Percentiles rank a stretch among this genome's conserved stretches.
These are phyloP conservation scores for Platyscapa corneri DNA, from an alignment of 1,140 invertebrate genomes.

Conservation along the genomic window DNA sequence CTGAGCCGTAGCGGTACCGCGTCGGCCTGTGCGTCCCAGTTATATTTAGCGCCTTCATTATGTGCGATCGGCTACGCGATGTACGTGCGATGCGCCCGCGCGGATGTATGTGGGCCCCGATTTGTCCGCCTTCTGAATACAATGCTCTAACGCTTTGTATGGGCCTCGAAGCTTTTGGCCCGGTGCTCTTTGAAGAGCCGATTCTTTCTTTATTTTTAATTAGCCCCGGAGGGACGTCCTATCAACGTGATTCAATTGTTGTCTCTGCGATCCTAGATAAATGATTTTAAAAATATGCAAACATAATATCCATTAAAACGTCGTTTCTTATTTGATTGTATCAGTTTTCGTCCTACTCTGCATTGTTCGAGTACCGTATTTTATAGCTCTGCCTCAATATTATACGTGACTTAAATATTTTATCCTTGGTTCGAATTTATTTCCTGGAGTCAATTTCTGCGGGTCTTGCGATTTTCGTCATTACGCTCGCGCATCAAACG, in stretches of 20 bases:
- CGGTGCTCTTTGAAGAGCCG: neutral
- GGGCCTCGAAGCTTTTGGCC: neutral
- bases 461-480: no score
- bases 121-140: neutral
- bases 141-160: neutral
- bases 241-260: neutral
- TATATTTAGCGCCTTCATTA: slow-evolving; percentile 64
- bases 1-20: slow-evolving; percentile 61
- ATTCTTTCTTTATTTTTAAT: neutral
- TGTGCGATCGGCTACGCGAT: slow-evolving; percentile 57
- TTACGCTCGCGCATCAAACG: no score
- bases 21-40: slow-evolving; percentile 42
- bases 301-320: no score
- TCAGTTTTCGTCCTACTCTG: slow-evolving; percentile 9
- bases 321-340: no score
- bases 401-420: no score
- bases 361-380: no score
- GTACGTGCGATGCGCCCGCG: slow-evolving; percentile 32
- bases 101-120: neutral
- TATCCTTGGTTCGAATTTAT: no score
- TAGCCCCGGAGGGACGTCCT: neutral
- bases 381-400: no score
- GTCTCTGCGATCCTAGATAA: neutral
- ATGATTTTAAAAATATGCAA: no score
- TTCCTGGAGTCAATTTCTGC: no score